These are phyloP conservation scores for Drosophila novamexicana DNA, from an alignment of 1,140 invertebrate genomes.

Conservation along the genomic window DNA sequence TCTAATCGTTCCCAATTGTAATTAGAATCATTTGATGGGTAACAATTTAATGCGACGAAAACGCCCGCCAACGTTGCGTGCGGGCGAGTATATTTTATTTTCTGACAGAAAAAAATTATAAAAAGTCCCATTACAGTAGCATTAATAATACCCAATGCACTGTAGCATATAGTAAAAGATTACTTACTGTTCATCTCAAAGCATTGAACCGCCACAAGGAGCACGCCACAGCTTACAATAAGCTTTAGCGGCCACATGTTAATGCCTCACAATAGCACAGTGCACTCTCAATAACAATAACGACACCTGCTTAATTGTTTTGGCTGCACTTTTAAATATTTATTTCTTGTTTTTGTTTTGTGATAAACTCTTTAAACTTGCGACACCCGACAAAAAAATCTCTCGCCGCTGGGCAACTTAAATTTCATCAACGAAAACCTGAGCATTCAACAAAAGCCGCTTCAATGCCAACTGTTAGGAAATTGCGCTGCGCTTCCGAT, in stretches of 20 bases:
- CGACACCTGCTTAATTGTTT: conserved; percentile 14
- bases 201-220: conserved; percentile 44
- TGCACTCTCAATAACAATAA: conserved; percentile 13
- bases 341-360: conserved; percentile 10
- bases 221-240: conserved; percentile 41
- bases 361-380: conserved; percentile 60
- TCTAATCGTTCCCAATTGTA: background rate
- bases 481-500: conserved; percentile 61
- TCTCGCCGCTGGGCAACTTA: conserved; percentile 43
- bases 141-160: background rate
- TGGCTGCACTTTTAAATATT: conserved; percentile 25
- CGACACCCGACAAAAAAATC: conserved; percentile 51
- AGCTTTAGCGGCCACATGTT: conserved; percentile 43
- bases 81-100: background rate
- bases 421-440: conserved; percentile 67
- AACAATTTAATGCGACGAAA: conserved; percentile 7
- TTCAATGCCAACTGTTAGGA: conserved; percentile 76
- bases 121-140: background rate
- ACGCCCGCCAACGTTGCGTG: conserved; percentile 12
- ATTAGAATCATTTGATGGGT: conserved; percentile 20
- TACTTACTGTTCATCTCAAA: conserved; percentile 81
- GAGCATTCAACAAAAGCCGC: conserved; percentile 45
- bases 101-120: background rate
- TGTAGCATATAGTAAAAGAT: background rate
- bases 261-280: background rate